Evolutionary conservation across 2,888 invertebrate genomes (phyloP).

Genomic region (Lypha dubia): DNA sequence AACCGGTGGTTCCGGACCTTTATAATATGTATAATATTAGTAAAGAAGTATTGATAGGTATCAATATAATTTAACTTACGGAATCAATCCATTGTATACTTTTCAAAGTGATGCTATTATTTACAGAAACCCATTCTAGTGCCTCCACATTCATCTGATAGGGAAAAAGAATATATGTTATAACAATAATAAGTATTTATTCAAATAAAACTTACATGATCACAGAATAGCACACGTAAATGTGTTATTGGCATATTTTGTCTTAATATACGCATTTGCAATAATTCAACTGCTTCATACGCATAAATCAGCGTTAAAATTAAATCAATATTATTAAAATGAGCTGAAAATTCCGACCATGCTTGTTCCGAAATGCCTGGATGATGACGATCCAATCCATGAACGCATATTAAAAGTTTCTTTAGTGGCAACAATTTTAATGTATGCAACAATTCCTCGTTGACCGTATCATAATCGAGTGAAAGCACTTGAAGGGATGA

Average conservation of each 20-base stretch:
- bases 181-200: neutral
- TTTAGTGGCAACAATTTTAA: slow-evolving; percentile 84
- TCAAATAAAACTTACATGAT: slow-evolving; percentile 83
- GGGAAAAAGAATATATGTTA: slow-evolving; percentile 11
- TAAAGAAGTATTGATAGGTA: no score
- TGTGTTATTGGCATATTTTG: slow-evolving; percentile 89
- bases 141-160: slow-evolving; percentile 81
- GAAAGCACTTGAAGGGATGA: slow-evolving; percentile 84
- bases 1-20: no score
- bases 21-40: no score
- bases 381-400: slow-evolving; percentile 87
- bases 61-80: slow-evolving; percentile 72
- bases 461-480: slow-evolving; percentile 82
- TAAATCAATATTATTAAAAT: slow-evolving; percentile 80
- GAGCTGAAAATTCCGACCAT: slow-evolving; percentile 85
- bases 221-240: slow-evolving; percentile 89
- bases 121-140: slow-evolving; percentile 81
- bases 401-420: slow-evolving; percentile 88
- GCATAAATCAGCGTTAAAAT: slow-evolving; percentile 86
- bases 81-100: slow-evolving; percentile 83
- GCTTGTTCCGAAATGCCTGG: slow-evolving; percentile 86
- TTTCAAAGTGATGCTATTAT: slow-evolving; percentile 80
- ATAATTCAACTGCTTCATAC: slow-evolving; percentile 86
- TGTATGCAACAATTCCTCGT: slow-evolving; percentile 81
- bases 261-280: slow-evolving; percentile 87